Conservation (phyloP, 2,113 vertebrate species). For the Alexandromys fortis region DNA sequence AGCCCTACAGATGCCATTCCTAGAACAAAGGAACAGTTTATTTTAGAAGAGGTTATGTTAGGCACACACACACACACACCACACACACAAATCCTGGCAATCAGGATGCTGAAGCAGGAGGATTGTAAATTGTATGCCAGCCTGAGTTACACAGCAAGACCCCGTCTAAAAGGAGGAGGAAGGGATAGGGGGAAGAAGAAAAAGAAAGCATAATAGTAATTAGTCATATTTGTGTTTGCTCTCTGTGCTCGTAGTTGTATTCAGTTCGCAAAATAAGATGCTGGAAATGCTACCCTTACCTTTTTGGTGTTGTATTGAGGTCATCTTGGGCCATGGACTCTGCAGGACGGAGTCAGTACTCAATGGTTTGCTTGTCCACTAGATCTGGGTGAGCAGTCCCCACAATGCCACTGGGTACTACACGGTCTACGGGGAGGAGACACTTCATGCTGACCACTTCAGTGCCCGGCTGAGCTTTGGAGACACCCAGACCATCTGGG, state of each 20-base stretch:
- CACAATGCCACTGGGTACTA: conserved; percentile 97
- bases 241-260: not conserved
- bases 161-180: not conserved
- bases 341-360: not conserved
- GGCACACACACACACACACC: not conserved
- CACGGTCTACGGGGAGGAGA: conserved; percentile 96
- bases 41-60: not conserved
- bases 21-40: rapidly evolving
- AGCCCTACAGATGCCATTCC: not conserved
- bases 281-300: not conserved
- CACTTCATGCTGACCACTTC: conserved; percentile 96
- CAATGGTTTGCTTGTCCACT: not conserved
- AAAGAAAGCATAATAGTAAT: not conserved
- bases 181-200: not conserved
- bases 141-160: not conserved
- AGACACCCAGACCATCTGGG: conserved; percentile 96
- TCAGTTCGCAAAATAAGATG: not conserved
- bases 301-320: not conserved
- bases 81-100: not conserved
- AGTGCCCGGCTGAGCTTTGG: conserved; percentile 95
- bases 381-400: conserved; percentile 98
- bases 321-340: not conserved
- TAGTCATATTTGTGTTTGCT: not conserved
- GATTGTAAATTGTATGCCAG: not conserved
- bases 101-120: not conserved